These are phyloP conservation scores for Brachyalestes nurse DNA, from an alignment of 2,797 vertebrate species.

Conservation along the genomic window DNA sequence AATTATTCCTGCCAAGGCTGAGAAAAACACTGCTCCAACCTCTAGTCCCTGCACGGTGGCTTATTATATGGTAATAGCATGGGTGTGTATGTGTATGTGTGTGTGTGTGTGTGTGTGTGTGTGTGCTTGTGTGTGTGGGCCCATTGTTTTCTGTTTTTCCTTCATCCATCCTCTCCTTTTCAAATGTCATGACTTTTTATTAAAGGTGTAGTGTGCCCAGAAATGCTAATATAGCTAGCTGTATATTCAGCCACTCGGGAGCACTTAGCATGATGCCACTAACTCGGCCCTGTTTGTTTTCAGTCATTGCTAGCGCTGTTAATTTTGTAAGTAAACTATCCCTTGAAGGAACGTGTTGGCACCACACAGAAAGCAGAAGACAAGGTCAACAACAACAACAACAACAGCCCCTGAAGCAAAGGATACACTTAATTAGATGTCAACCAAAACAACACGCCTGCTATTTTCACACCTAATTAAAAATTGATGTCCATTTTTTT, in stretches of 20 bases:
- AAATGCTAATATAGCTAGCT: constrained; percentile 13
- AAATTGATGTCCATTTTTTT: neutral
- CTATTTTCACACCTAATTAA: neutral
- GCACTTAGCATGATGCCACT: neutral
- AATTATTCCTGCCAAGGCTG: constrained; percentile 41
- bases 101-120: neutral
- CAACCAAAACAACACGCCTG: neutral
- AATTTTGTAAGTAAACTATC: neutral
- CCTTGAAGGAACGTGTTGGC: neutral
- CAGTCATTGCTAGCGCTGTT: neutral
- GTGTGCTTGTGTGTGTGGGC: neutral
- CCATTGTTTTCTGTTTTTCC: neutral
- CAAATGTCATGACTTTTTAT: neutral
- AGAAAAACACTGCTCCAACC: constrained; percentile 41
- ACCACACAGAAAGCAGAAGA: neutral
- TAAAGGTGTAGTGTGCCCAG: constrained; percentile 5
- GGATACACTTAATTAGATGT: neutral
- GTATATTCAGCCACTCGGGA: neutral
- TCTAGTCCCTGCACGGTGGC: constrained; percentile 16
- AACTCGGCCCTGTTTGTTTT: neutral
- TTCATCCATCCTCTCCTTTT: constrained; percentile 1
- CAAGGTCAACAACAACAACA: constrained; percentile 1
- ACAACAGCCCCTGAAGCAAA: neutral
- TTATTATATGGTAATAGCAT: constrained; percentile 37
- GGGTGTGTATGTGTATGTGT: neutral